Percentiles rank a stretch among this genome's conserved stretches.
Evolutionary conservation across 2,888 invertebrate genomes (phyloP).

Genomic region (Trypoxylon attenuatum): DNA sequence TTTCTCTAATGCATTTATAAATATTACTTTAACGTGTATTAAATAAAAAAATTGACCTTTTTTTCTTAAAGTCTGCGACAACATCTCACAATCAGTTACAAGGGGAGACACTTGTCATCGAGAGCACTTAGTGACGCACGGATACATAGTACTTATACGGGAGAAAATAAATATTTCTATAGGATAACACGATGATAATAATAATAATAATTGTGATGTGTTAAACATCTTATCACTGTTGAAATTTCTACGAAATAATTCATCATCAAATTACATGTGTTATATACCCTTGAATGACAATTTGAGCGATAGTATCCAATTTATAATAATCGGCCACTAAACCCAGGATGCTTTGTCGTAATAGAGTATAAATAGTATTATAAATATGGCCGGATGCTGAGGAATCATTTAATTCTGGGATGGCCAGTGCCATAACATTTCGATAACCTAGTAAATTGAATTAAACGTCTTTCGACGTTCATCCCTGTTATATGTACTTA

Average conservation of each 20-base stretch:
- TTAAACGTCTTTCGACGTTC: slow-evolving; percentile 15
- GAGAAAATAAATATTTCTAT: slow-evolving; percentile 30
- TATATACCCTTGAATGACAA: slow-evolving; percentile 54
- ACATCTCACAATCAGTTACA: background rate
- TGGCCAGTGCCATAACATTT: slow-evolving; percentile 46
- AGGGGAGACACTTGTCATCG: background rate
- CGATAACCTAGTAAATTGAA: slow-evolving; percentile 30
- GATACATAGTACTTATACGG: slow-evolving; percentile 15
- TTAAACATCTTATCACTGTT: slow-evolving; percentile 45
- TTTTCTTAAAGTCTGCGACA: slow-evolving; percentile 25
- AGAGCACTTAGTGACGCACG: slow-evolving; percentile 7
- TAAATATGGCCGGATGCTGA: slow-evolving; percentile 64
- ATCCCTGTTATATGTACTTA: slow-evolving; percentile 7
- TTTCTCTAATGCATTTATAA: slow-evolving; percentile 30
- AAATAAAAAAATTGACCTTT: slow-evolving; percentile 37
- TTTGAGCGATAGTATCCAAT: slow-evolving; percentile 61
- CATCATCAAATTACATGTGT: slow-evolving; percentile 63
- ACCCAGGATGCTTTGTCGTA: slow-evolving; percentile 25
- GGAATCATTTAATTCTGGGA: slow-evolving; percentile 57
- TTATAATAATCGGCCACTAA: slow-evolving; percentile 38
- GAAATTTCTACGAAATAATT: slow-evolving; percentile 63
- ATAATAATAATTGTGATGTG: no score
- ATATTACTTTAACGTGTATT: slow-evolving; percentile 11
- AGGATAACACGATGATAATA: slow-evolving; percentile 25
- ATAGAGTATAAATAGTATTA: slow-evolving; percentile 49